Conservation (phyloP, 1,140 invertebrate genomes). For the Teleopsis dalmanni region DNA sequence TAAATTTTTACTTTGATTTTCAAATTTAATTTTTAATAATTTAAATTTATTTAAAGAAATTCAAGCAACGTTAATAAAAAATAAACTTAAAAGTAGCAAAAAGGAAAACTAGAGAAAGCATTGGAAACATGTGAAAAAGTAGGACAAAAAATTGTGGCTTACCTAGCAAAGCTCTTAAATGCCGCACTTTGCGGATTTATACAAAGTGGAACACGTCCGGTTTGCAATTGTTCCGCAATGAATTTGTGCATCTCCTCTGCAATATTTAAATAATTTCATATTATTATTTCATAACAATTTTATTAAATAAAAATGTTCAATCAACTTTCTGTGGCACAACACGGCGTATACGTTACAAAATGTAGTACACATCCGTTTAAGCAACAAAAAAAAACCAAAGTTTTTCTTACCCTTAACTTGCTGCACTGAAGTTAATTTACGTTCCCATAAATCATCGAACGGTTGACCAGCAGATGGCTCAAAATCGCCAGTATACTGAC, state of each 20-base stretch:
- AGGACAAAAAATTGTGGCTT: conserved; percentile 48
- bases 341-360: too few species aligned
- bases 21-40: too few species aligned
- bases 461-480: conserved; percentile 81
- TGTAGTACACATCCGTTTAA: too few species aligned
- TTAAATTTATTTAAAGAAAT: too few species aligned
- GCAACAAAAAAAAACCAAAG: too few species aligned
- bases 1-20: too few species aligned
- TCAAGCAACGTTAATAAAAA: conserved; percentile 8
- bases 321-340: too few species aligned
- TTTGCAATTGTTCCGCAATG: conserved; percentile 91
- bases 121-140: background rate
- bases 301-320: too few species aligned
- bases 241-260: conserved; percentile 97
- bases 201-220: conserved; percentile 90
- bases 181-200: conserved; percentile 98
- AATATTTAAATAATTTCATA: conserved; percentile 6
- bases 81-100: conserved; percentile 1
- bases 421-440: conserved; percentile 82
- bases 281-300: background rate
- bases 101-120: too few species aligned
- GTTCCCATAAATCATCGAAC: conserved; percentile 93
- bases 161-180: conserved; percentile 99
- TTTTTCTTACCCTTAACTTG: conserved; percentile 90
- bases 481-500: conserved; percentile 88